These are phyloP conservation scores for Scaptomyza parva DNA, from an alignment of 2,888 invertebrate genomes.

Conservation along the genomic window DNA sequence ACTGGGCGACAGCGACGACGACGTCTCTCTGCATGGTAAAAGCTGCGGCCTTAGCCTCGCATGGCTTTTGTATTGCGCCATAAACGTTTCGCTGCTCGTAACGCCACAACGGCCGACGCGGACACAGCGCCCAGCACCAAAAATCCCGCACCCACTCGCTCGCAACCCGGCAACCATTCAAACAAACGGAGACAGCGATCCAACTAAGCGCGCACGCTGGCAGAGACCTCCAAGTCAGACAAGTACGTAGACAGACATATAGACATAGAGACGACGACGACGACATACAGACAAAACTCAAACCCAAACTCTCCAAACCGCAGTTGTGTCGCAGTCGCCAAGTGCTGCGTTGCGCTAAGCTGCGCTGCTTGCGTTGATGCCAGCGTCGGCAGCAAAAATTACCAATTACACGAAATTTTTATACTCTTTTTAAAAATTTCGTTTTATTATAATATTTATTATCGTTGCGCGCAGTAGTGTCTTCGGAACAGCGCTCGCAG, in stretches of 20 bases:
- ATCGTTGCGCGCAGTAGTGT: slow-evolving; percentile 84
- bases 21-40: slow-evolving; percentile 71
- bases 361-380: slow-evolving; percentile 54
- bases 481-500: slow-evolving; percentile 79
- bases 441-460: slow-evolving; percentile 85
- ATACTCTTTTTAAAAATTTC: slow-evolving; percentile 85
- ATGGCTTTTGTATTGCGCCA: slow-evolving; percentile 85
- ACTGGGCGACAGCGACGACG: slow-evolving; percentile 56
- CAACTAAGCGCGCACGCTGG: slow-evolving; percentile 14
- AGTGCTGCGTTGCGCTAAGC: slow-evolving; percentile 51
- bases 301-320: slow-evolving; percentile 53
- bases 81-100: slow-evolving; percentile 85
- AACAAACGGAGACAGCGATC: slow-evolving; percentile 52
- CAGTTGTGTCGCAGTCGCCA: slow-evolving; percentile 57
- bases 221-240: slow-evolving; percentile 38
- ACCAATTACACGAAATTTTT: slow-evolving; percentile 85
- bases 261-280: slow-evolving; percentile 3
- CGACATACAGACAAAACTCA: slow-evolving; percentile 39
- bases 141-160: slow-evolving; percentile 45
- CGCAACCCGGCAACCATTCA: slow-evolving; percentile 45
- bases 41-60: slow-evolving; percentile 77
- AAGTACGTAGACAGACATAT: slow-evolving; percentile 9
- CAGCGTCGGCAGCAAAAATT: slow-evolving; percentile 80
- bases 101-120: slow-evolving; percentile 85
- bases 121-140: slow-evolving; percentile 63